phyloP scores from a whole-genome alignment of 2,113 vertebrate species.

The Progne subis region DNA sequence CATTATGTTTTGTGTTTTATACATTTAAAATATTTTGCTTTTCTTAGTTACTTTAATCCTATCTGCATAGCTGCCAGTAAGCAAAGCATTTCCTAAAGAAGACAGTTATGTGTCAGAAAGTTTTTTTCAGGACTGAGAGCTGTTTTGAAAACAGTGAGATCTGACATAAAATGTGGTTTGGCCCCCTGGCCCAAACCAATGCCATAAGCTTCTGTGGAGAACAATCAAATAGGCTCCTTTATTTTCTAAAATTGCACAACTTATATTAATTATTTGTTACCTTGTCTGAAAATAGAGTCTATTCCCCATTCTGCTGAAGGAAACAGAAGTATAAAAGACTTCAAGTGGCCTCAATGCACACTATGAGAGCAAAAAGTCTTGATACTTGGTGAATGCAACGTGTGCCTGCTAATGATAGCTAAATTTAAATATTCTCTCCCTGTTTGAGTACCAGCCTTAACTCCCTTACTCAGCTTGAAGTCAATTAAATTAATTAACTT shows the following conservation, averaged over 20 bases:
- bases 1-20: background rate
- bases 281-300: background rate
- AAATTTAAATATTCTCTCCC: background rate
- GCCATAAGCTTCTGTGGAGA: background rate
- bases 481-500: slow-evolving; percentile 45
- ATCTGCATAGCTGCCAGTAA: background rate
- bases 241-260: background rate
- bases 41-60: background rate
- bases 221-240: background rate
- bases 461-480: slow-evolving; percentile 29
- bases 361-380: background rate
- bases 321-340: background rate
- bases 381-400: background rate
- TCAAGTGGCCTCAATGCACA: background rate
- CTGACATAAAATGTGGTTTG: background rate
- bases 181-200: background rate
- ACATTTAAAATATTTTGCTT: background rate
- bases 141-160: background rate
- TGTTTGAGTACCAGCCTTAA: background rate
- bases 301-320: background rate
- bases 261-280: background rate
- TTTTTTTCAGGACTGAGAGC: background rate
- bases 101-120: background rate
- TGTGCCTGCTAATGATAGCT: background rate
- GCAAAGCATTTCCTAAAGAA: background rate